phyloP scores from a whole-genome alignment of 1,140 invertebrate genomes.

The Drosophila willistoni region DNA sequence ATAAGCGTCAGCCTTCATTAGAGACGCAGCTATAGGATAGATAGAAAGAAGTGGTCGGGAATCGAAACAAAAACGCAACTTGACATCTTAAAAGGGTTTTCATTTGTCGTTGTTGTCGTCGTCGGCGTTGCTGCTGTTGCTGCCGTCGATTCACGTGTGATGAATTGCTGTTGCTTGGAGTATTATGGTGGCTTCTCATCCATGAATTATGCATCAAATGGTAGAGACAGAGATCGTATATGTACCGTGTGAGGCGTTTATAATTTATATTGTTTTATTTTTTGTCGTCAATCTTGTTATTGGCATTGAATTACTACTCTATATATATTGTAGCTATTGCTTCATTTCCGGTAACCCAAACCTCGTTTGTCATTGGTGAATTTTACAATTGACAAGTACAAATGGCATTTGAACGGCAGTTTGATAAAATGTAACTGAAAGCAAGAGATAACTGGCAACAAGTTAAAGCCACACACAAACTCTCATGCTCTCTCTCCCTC shows the following conservation, averaged over 20 bases:
- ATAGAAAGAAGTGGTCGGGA: neutral
- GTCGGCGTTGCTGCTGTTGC: constrained; percentile 6
- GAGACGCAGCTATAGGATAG: constrained; percentile 37
- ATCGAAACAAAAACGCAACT: constrained; percentile 53
- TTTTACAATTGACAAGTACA: constrained; percentile 69
- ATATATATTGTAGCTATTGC: constrained; percentile 15
- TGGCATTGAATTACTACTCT: constrained; percentile 44
- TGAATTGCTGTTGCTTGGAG: constrained; percentile 47
- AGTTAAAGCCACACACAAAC: constrained; percentile 42
- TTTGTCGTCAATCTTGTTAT: constrained; percentile 30
- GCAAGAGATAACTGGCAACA: constrained; percentile 2
- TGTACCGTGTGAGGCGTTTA: constrained; percentile 35
- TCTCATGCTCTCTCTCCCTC: too few species aligned
- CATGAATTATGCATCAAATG: constrained; percentile 39
- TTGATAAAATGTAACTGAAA: constrained; percentile 60
- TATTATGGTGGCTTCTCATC: neutral
- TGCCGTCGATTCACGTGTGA: constrained; percentile 28
- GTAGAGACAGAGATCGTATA: neutral
- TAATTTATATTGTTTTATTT: constrained; percentile 61
- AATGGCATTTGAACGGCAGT: constrained; percentile 69
- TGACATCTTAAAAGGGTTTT: constrained; percentile 77
- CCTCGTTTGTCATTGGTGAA: constrained; percentile 70
- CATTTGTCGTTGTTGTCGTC: constrained; percentile 8
- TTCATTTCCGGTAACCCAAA: constrained; percentile 29
- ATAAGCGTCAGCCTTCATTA: constrained; percentile 64